Evolutionary conservation across 2,888 invertebrate species (phyloP), one percentile per base, ranked within the genome.

Genomic region (Apamea anceps): DNA sequence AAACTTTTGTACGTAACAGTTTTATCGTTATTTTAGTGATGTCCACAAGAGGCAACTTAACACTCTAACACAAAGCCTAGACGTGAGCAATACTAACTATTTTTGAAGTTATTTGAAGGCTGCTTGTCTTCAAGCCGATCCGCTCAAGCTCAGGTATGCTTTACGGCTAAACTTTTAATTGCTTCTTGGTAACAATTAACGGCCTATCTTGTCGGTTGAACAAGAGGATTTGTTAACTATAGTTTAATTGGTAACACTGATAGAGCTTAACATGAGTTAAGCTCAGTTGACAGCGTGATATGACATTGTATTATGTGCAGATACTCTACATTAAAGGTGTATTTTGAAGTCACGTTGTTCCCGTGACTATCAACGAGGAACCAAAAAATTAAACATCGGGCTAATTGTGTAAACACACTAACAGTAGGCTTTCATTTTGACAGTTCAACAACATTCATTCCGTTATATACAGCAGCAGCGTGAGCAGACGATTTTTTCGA

Each of bases 151-250:
- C 80, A 79, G 82, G 84, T 81, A 79, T 85, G 83, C 85, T 86
- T 85, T 84, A 82, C 77, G 82, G 75, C 76, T 79, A 85, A 91
- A 91, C 88, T 91, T 91, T 91, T 91, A 91, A 91, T 91, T 91
- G 86, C 90, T 89, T 87, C 87, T 89, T 85, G 82, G 82, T 75
- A 87, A 88, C 90, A 86, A 89, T 85, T 88, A 85, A 86, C 83
- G 57, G 74, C 84, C 81, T 84, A 83, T 81, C 68, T 77, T 82
- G 78, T 85, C 72, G 71, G 79, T 80, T 12, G 32, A 72, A 72
- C 37, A 72, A 62, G 62, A 42, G 48, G 75, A 77, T 77, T 80
- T 77, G 54, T 77, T 74, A 74, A 78, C 78, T 77, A 62, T 75
- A 74, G 42, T 70, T 74, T 63, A 63, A 67, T 75, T 57, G 18